A percentile compares a stretch with the other conserved stretches of the same genome.
Evolutionary conservation across 2,888 invertebrate genomes (phyloP).

Genomic region (Cordylochernes scorpioides): DNA sequence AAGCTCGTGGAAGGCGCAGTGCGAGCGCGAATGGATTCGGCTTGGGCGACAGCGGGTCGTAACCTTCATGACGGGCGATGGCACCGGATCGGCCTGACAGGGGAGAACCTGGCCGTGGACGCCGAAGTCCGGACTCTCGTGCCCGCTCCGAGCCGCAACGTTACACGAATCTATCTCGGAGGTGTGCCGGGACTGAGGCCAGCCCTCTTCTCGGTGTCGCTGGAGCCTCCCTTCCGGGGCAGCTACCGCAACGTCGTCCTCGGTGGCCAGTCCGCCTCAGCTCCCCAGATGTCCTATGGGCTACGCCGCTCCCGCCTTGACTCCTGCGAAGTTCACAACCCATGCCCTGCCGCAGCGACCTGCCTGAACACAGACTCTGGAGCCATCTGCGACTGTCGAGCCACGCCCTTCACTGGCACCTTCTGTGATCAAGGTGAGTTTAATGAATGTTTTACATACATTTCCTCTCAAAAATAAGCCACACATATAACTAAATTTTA

Average conservation of each 20-base stretch:
- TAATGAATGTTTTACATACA: too few species aligned
- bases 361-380: constrained; percentile 88
- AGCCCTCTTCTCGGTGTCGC: constrained; percentile 66
- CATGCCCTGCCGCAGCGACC: constrained; percentile 77
- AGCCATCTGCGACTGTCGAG: constrained; percentile 76
- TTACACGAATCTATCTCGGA: constrained; percentile 71
- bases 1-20: constrained; percentile 73
- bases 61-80: constrained; percentile 68
- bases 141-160: too few species aligned
- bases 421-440: constrained; percentile 67
- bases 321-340: constrained; percentile 53
- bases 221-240: constrained; percentile 71
- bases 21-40: constrained; percentile 62
- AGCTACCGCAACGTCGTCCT: constrained; percentile 61
- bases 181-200: constrained; percentile 79
- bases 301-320: constrained; percentile 36
- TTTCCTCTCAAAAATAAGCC: too few species aligned
- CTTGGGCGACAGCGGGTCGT: constrained; percentile 56
- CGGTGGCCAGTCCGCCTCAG: constrained; percentile 43
- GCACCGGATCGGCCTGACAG: constrained; percentile 78
- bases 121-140: constrained; percentile 42
- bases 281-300: constrained; percentile 45
- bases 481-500: too few species aligned
- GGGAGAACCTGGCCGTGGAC: constrained; percentile 56
- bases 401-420: constrained; percentile 70